Conservation (phyloP, 2,113 vertebrate species). For the Malurus melanocephalus region DNA sequence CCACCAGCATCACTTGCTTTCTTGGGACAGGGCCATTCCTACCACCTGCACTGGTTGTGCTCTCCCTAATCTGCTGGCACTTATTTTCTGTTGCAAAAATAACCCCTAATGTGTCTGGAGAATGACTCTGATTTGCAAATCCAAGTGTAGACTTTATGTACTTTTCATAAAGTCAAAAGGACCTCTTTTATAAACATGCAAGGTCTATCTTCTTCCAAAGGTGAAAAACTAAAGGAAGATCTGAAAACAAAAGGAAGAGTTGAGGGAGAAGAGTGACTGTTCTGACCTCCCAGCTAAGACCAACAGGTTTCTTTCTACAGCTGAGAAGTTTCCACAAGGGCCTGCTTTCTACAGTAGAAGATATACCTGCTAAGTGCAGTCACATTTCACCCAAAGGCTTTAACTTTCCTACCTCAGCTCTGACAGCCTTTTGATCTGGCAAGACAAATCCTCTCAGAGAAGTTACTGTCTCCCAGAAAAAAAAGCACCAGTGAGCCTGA, state of each 20-base stretch:
- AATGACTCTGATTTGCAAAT: neutral
- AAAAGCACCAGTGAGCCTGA: neutral
- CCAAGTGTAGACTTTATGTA: neutral
- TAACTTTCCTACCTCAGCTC: neutral
- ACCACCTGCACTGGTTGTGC: neutral
- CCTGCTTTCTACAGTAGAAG: neutral
- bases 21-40: neutral
- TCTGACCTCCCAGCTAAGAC: neutral
- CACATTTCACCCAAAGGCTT: neutral
- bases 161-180: too few species aligned
- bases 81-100: neutral
- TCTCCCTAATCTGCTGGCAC: neutral
- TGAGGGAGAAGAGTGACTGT: fast-evolving
- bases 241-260: neutral
- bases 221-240: neutral
- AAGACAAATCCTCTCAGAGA: neutral
- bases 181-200: neutral
- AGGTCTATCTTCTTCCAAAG: neutral
- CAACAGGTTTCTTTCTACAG: neutral
- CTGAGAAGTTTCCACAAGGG: neutral
- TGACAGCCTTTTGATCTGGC: neutral
- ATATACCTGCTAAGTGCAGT: neutral
- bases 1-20: fast-evolving
- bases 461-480: neutral
- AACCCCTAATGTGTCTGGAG: neutral